Evolutionary conservation across 2,797 vertebrate species (phyloP).

Genomic region (Todus mexicanus): DNA sequence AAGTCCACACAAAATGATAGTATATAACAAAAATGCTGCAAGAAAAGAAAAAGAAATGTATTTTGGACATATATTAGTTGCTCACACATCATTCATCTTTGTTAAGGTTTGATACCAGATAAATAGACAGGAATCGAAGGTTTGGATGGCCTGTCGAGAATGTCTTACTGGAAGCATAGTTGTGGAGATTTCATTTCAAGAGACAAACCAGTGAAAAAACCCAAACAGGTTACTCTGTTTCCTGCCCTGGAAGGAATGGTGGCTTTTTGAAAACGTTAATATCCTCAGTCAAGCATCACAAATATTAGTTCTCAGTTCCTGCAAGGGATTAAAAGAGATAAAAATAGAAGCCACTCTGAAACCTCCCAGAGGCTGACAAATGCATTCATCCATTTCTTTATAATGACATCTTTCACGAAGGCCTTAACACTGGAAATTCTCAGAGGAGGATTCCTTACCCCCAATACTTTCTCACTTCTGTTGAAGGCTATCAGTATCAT

Average conservation of each 20-base stretch:
- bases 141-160: not conserved
- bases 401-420: conserved; percentile 50
- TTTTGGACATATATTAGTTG: not conserved
- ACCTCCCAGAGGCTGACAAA: conserved; percentile 11
- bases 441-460: not conserved
- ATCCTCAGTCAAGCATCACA: conserved; percentile 9
- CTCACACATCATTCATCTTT: not conserved
- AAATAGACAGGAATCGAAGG: not conserved
- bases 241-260: not conserved
- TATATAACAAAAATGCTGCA: not conserved
- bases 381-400: conserved; percentile 46
- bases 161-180: not conserved
- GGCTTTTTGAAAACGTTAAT: conserved; percentile 21
- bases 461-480: conserved; percentile 5
- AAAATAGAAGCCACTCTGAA: conserved; percentile 61
- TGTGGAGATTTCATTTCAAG: conserved; percentile 8
- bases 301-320: conserved; percentile 28
- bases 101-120: not conserved
- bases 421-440: conserved; percentile 34
- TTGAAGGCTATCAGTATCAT: conserved; percentile 20
- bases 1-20: not conserved
- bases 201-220: not conserved
- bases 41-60: not conserved
- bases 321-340: conserved; percentile 36
- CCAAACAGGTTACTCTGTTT: not conserved